Evolutionary conservation across 2,113 vertebrate genomes (phyloP).

Genomic region (Melanotaenia duboulayi): DNA sequence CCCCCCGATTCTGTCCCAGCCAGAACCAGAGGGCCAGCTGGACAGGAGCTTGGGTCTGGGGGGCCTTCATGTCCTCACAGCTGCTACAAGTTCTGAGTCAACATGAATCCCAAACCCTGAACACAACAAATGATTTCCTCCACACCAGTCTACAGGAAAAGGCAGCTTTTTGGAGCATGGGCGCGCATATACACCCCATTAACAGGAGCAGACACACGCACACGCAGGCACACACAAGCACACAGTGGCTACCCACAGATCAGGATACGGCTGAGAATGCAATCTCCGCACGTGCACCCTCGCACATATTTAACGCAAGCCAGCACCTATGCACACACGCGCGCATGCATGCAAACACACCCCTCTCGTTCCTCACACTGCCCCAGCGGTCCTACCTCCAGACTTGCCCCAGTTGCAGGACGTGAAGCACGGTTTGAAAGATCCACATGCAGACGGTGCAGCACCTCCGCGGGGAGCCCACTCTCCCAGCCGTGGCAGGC

Average conservation of each 20-base stretch:
- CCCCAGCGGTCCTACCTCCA: constrained; percentile 87
- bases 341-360: constrained; percentile 14
- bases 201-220: constrained; percentile 2
- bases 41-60: not conserved
- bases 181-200: not conserved
- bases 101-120: no score
- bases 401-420: constrained; percentile 93
- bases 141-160: not conserved
- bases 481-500: constrained; percentile 57
- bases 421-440: constrained; percentile 90
- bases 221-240: not conserved
- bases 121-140: not conserved
- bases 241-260: not conserved
- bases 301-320: constrained; percentile 20
- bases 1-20: constrained; percentile 24
- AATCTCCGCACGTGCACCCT: constrained; percentile 22
- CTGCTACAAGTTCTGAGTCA: constrained; percentile 3
- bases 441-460: constrained; percentile 92
- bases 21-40: constrained; percentile 16
- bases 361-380: constrained; percentile 15
- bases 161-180: not conserved
- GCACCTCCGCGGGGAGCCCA: constrained; percentile 76
- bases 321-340: constrained; percentile 5
- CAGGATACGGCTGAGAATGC: constrained; percentile 3
- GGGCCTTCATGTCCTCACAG: not conserved